A percentile compares a stretch with the other conserved stretches of the same genome.
phyloP scores from a whole-genome alignment of 1,140 invertebrate genomes.

The Metopolophium dirhodum region DNA sequence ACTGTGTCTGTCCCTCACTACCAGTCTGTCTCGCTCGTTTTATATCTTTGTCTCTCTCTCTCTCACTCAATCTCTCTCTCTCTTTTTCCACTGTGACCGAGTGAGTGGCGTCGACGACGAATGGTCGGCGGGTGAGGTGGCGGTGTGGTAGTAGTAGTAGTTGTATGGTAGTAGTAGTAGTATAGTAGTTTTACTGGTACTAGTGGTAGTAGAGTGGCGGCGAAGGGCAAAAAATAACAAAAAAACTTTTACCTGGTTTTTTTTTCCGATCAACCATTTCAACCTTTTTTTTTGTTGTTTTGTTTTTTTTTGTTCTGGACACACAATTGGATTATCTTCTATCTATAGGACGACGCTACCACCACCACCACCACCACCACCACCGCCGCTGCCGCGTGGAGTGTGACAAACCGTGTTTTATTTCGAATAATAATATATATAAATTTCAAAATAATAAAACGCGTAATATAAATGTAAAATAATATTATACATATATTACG shows the following conservation, averaged over 20 bases:
- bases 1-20: too few relatives aligned
- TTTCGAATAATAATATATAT: slow-evolving; percentile 39
- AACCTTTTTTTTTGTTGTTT: slow-evolving; percentile 49
- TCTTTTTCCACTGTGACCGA: slow-evolving; percentile 42
- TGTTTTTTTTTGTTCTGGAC: background rate
- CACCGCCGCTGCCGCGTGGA: background rate
- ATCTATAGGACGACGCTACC: background rate
- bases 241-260: slow-evolving; percentile 56
- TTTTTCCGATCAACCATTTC: slow-evolving; percentile 31
- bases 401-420: slow-evolving; percentile 49
- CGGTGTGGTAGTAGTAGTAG: slow-evolving; percentile 4
- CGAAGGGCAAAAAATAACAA: slow-evolving; percentile 56
- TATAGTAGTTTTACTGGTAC: slow-evolving; percentile 39
- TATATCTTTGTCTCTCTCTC: background rate
- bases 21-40: slow-evolving; percentile 6
- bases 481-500: background rate
- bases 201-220: slow-evolving; percentile 23
- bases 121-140: background rate
- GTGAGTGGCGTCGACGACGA: slow-evolving; percentile 15
- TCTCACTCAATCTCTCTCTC: background rate
- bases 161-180: background rate
- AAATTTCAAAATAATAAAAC: slow-evolving; percentile 27
- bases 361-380: background rate
- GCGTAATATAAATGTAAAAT: background rate
- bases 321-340: slow-evolving; percentile 57